These are phyloP conservation scores for Danio aesculapii DNA, from an alignment of 2,797 vertebrate genomes.

Conservation along the genomic window DNA sequence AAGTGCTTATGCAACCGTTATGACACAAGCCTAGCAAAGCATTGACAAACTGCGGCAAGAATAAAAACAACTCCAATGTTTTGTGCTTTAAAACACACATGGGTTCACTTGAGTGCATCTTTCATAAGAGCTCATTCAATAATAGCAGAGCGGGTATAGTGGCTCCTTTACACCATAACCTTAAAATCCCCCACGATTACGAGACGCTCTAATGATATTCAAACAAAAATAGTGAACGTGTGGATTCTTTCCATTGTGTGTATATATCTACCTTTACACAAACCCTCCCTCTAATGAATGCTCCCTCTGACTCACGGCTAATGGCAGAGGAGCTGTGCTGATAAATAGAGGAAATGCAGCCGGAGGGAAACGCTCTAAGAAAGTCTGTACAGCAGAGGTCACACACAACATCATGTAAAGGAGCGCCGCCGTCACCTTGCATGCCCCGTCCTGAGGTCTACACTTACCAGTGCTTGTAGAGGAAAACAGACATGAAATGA, in stretches of 20 bases:
- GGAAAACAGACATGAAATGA: background rate
- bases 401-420: background rate
- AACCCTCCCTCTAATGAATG: conserved; percentile 18
- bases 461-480: background rate
- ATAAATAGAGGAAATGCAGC: conserved; percentile 3
- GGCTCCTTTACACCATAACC: background rate
- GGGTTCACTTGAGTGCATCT: background rate
- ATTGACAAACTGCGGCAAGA: background rate
- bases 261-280: conserved; percentile 28
- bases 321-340: conserved; percentile 8
- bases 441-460: background rate
- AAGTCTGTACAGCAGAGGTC: background rate
- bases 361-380: background rate
- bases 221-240: background rate
- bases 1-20: background rate
- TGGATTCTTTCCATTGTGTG: background rate
- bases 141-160: background rate
- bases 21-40: background rate
- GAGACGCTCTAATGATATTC: background rate
- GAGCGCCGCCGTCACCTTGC: background rate
- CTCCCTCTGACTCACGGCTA: background rate
- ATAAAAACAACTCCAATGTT: background rate
- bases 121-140: conserved; percentile 2
- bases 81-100: background rate
- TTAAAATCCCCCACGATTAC: background rate